Conservation (phyloP, 2,113 vertebrate species). For the Solea senegalensis region DNA sequence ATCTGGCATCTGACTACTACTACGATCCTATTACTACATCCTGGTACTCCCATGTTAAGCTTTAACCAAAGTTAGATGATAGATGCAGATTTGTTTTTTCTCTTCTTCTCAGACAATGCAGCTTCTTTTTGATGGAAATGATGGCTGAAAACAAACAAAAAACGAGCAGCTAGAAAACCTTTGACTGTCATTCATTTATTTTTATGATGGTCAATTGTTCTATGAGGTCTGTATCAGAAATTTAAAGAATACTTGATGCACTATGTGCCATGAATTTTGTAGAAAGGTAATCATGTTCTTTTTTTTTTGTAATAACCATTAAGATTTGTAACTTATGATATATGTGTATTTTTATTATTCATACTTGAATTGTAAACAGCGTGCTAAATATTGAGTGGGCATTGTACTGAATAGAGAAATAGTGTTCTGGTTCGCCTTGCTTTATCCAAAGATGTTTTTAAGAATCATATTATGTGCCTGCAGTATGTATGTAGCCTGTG, state of each 20-base stretch:
- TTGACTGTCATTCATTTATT: conserved; percentile 69
- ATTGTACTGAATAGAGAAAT: conserved; percentile 66
- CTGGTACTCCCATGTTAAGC: conserved; percentile 55
- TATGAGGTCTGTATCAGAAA: conserved; percentile 94
- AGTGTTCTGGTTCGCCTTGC: conserved; percentile 68
- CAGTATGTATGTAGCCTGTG: conserved; percentile 66
- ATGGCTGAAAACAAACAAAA: conserved; percentile 51
- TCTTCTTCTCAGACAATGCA: conserved; percentile 68
- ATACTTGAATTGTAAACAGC: conserved; percentile 83
- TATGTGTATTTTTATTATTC: conserved; percentile 77
- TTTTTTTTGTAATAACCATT: conserved; percentile 67
- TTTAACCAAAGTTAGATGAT: conserved; percentile 78
- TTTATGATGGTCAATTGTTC: conserved; percentile 78
- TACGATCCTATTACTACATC: conserved; percentile 32
- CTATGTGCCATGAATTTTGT: conserved; percentile 87
- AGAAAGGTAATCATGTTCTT: conserved; percentile 71
- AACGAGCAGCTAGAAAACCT: conserved; percentile 80
- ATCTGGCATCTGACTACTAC: conserved; percentile 26
- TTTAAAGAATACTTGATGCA: conserved; percentile 86
- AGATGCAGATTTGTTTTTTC: conserved; percentile 54
- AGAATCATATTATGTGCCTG: conserved; percentile 69
- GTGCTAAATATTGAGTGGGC: conserved; percentile 71
- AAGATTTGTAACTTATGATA: conserved; percentile 77
- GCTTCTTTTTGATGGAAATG: conserved; percentile 72
- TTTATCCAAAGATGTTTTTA: conserved; percentile 83